phyloP scores from a whole-genome alignment of 2,113 vertebrate species.

The Meriones unguiculatus region DNA sequence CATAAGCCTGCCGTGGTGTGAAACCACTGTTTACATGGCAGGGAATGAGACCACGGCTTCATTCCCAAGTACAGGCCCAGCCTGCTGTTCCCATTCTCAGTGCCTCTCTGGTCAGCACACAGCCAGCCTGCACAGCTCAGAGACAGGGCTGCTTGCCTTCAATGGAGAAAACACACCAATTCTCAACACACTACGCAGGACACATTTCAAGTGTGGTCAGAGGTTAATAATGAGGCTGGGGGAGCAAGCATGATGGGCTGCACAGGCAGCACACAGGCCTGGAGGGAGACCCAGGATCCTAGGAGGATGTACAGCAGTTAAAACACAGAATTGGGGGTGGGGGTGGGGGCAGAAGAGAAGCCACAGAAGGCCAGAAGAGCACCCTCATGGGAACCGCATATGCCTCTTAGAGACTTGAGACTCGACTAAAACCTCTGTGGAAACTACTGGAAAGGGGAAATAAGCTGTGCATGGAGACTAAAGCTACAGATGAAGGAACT shows the following conservation, averaged over 20 bases:
- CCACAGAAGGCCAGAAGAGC: not conserved
- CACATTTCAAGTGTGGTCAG: not conserved
- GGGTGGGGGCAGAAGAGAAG: too few relatives aligned
- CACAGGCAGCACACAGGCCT: not conserved
- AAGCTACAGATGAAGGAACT: not conserved
- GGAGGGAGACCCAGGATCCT: not conserved
- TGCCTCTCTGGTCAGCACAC: not conserved
- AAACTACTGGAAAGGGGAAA: slow-evolving; percentile 9
- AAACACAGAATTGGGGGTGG: not conserved
- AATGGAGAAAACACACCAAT: not conserved
- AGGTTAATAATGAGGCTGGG: not conserved
- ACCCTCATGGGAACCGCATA: not conserved
- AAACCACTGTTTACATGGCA: slow-evolving; percentile 31
- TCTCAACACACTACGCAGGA: not conserved
- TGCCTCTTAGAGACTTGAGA: not conserved
- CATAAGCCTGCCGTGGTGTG: slow-evolving; percentile 24
- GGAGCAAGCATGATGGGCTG: not conserved
- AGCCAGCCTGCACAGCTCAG: not conserved
- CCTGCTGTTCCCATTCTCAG: not conserved
- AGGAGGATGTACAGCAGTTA: not conserved
- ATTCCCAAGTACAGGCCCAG: not conserved
- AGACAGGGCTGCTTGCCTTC: not conserved
- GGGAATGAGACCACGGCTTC: not conserved
- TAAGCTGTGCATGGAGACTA: not conserved
- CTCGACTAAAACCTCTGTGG: not conserved